Evolutionary conservation across 2,888 invertebrate species (phyloP).

Genomic region (Lasioglossum pauxillum): DNA sequence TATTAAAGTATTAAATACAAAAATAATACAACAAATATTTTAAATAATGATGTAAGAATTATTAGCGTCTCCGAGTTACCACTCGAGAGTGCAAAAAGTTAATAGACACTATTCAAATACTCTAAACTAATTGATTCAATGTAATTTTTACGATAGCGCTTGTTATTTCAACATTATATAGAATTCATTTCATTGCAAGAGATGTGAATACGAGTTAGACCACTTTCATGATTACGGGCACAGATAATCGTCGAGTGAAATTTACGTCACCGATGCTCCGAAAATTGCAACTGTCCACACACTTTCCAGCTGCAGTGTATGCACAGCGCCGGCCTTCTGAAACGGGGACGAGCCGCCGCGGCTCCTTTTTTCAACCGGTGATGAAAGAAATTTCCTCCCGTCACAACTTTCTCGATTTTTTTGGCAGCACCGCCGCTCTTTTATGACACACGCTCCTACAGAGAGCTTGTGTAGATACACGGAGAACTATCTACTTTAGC

Average conservation of each 20-base stretch:
- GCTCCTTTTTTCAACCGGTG: conserved; percentile 2
- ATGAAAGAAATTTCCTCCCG: conserved; percentile 5
- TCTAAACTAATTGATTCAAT: no score
- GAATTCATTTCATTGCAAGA: no score
- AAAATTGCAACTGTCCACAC: background rate
- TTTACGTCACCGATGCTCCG: background rate
- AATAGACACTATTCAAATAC: no score
- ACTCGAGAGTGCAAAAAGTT: no score
- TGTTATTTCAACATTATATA: no score
- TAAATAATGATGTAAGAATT: no score
- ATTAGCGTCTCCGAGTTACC: no score
- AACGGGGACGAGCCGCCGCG: background rate
- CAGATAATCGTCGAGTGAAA: background rate
- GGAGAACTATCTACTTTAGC: background rate
- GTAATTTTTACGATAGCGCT: no score
- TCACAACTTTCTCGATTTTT: conserved; percentile 4
- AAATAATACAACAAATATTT: no score
- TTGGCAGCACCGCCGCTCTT: background rate
- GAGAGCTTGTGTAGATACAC: background rate
- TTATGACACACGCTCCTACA: background rate
- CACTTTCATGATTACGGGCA: no score
- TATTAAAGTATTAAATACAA: no score
- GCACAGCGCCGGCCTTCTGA: background rate
- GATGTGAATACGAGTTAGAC: no score
- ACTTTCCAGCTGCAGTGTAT: background rate